Base-by-base conservation (phyloP, 2,797 vertebrate genomes). In the Leuciscus waleckii region DNA sequence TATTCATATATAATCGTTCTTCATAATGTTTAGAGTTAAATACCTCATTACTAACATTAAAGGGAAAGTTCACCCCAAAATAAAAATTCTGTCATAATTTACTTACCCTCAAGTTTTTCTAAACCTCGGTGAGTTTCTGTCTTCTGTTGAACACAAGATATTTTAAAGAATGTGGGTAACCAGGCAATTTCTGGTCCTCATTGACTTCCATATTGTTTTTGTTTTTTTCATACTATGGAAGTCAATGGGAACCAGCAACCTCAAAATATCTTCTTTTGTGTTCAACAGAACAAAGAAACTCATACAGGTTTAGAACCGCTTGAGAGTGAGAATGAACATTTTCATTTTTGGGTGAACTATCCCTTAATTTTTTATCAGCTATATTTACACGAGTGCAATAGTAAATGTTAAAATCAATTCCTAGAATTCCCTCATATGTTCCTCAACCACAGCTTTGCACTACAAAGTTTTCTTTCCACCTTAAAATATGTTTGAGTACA, bases 401-500 rank as follows among this genome's bases (percentile, higher is more conserved):
- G 29, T 51, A 26, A 61, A 61, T 61, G 4, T 61, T 61, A 51
- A 75, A 26, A 51, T 51, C 9, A 13, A 21, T 35, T 54, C 19
- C 5, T 17, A 13, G 9, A 75, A 54, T 13, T 51, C 8, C 73
- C 10, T 35, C 5, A 19, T 5, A 26, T 43, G 13, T n/a, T 71
- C 23, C 69, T 46, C 4, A 74, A 74, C 29, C 9, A 32, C 46
- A 63, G n/a, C 5, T 51, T 75, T 35, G 21, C 17, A 32, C 26
- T n/a, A 3, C 5, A 32, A n/a, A 1, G 56, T 32, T 65, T 65
- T 65, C 19, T 32, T 73, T 73, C 46, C 35, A 75, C 26, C 26
- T 32, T 54, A 23, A 75, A 74, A 85, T 85, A 37, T 85, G 49
- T 75, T 58, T 4, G 26, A 79, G 2, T 19, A 63, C 10, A 49